Evolutionary conservation across 2,797 vertebrate species (phyloP).

Genomic region (Diceros bicornis): DNA sequence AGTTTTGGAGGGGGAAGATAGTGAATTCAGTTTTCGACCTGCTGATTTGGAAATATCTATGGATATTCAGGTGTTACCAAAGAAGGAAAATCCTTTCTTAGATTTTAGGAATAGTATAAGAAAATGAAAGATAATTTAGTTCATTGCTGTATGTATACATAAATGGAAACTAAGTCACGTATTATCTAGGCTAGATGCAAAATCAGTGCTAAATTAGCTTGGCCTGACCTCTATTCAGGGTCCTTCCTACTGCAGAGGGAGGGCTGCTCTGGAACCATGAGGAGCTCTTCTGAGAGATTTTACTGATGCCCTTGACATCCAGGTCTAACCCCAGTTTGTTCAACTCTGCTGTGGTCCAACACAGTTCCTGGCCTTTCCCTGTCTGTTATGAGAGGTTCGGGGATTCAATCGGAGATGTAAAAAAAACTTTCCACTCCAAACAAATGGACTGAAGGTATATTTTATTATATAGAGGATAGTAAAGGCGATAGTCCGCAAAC

Average conservation of each 20-base stretch:
- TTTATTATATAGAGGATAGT: too few relatives aligned
- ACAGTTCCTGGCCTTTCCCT: not conserved
- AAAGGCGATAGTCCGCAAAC: too few relatives aligned
- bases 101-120: not conserved
- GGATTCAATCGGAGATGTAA: too few relatives aligned
- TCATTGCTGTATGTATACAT: not conserved
- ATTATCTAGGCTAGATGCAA: not conserved
- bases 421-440: too few relatives aligned
- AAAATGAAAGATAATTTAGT: not conserved
- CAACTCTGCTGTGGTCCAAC: not conserved
- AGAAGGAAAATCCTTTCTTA: not conserved
- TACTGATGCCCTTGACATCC: not conserved
- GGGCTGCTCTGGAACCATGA: not conserved
- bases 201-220: not conserved
- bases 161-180: not conserved
- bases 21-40: conserved; percentile 18
- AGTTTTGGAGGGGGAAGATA: not conserved
- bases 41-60: not conserved
- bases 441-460: too few relatives aligned
- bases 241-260: not conserved
- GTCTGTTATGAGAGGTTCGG: too few relatives aligned
- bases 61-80: not conserved
- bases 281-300: not conserved
- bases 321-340: not conserved
- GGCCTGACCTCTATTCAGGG: too few relatives aligned